Conservation (phyloP, 2,113 vertebrate species). For the Eptesicus fuscus region DNA sequence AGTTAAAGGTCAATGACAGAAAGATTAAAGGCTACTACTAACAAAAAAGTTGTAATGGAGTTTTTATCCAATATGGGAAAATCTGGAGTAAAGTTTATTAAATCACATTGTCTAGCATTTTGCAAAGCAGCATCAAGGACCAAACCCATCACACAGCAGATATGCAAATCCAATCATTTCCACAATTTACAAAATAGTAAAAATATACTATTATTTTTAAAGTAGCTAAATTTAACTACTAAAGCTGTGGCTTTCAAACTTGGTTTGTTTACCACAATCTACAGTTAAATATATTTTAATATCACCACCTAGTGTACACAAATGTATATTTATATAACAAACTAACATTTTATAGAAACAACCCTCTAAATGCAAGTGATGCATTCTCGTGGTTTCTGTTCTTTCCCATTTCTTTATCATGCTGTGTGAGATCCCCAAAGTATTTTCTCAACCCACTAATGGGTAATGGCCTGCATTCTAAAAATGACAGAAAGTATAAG, state of each 20-base stretch:
- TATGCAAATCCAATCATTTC: conserved; percentile 50
- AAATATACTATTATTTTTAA: conserved; percentile 34
- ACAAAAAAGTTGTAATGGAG: not conserved
- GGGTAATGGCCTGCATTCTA: not conserved
- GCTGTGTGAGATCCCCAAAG: not conserved
- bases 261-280: not conserved
- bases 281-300: conserved; percentile 29
- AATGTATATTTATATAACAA: conserved; percentile 15
- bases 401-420: not conserved
- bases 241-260: conserved; percentile 29
- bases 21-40: not conserved
- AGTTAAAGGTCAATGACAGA: conserved; percentile 35
- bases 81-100: not conserved
- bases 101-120: not conserved
- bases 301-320: conserved; percentile 18
- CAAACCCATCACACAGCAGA: not conserved
- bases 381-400: not conserved
- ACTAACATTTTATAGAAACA: conserved; percentile 21
- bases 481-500: not conserved
- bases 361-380: not conserved
- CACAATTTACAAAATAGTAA: conserved; percentile 43
- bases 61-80: not conserved
- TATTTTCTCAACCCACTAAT: not conserved
- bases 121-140: conserved; percentile 8
- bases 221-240: conserved; percentile 46